Conservation (phyloP, 2,113 vertebrate genomes). For the Triplophysa dalaica region DNA sequence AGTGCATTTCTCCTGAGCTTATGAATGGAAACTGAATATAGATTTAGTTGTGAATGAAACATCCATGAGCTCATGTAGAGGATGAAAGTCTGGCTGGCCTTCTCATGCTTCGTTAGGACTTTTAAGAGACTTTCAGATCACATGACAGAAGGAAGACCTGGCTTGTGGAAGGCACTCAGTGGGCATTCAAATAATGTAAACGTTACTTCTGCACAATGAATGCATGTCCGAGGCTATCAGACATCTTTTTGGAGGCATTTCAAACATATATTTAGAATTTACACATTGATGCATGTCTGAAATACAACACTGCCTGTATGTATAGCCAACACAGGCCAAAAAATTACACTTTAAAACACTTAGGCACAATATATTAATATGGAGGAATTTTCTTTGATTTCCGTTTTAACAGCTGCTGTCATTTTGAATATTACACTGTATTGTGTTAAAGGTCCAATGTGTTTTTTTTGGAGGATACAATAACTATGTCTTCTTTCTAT, state of each 20-base stretch:
- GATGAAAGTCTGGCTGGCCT: neutral
- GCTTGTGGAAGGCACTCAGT: neutral
- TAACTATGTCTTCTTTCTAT: too few relatives aligned
- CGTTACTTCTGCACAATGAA: too few relatives aligned
- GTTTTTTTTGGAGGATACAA: too few relatives aligned
- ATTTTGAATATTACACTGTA: too few relatives aligned
- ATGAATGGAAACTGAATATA: neutral
- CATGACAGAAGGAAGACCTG: neutral
- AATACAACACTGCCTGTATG: neutral
- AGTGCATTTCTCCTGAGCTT: neutral
- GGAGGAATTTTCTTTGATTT: too few relatives aligned
- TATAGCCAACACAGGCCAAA: neutral
- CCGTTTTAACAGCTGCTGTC: too few relatives aligned
- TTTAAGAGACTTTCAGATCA: neutral
- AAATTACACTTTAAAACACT: too few relatives aligned
- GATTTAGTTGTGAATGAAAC: neutral
- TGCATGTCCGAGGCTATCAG: neutral
- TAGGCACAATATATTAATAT: too few relatives aligned
- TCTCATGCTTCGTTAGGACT: conserved; percentile 5
- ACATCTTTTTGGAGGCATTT: conserved; percentile 2
- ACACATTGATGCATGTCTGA: conserved; percentile 19
- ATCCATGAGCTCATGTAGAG: neutral
- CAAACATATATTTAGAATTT: neutral
- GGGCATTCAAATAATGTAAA: neutral
- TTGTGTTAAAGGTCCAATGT: too few relatives aligned